Evolutionary conservation across 2,113 vertebrate genomes (phyloP).

Genomic region (Rhineura floridana): DNA sequence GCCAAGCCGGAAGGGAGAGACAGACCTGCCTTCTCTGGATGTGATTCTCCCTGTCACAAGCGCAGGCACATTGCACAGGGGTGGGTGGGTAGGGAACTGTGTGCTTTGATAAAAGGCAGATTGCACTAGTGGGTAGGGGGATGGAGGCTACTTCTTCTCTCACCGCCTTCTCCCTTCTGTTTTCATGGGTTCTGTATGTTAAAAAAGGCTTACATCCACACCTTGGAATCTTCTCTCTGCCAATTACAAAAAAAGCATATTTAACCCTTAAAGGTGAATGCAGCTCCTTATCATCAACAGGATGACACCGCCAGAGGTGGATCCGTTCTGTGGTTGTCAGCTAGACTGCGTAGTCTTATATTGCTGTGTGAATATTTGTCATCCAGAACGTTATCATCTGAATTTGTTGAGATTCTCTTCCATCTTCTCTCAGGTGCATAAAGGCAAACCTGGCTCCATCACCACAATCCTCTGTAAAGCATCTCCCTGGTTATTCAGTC

Average conservation of each 20-base stretch:
- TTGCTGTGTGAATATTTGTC: not conserved
- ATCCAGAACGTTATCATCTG: not conserved
- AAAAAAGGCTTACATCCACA: rapidly evolving
- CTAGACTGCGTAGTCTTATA: not conserved
- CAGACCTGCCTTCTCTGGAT: no score
- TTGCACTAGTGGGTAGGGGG: not conserved
- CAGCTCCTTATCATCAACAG: not conserved
- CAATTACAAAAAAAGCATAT: not conserved
- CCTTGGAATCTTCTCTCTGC: not conserved
- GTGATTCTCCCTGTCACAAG: not conserved
- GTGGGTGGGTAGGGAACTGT: not conserved
- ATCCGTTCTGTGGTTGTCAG: not conserved
- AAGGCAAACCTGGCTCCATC: not conserved
- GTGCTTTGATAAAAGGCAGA: not conserved
- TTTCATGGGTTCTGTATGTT: not conserved
- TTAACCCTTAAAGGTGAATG: not conserved
- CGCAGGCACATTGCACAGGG: no score
- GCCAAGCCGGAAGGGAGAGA: not conserved
- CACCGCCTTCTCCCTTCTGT: not conserved
- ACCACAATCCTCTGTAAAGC: no score
- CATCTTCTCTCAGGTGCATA: no score
- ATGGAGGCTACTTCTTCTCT: no score
- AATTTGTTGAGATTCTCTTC: not conserved
- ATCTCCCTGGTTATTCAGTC: not conserved
- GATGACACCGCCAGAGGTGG: not conserved